Percentiles rank a stretch among this genome's conserved stretches.
Evolutionary conservation across 2,888 invertebrate genomes (phyloP).

Genomic region (Serrognathus titanus): DNA sequence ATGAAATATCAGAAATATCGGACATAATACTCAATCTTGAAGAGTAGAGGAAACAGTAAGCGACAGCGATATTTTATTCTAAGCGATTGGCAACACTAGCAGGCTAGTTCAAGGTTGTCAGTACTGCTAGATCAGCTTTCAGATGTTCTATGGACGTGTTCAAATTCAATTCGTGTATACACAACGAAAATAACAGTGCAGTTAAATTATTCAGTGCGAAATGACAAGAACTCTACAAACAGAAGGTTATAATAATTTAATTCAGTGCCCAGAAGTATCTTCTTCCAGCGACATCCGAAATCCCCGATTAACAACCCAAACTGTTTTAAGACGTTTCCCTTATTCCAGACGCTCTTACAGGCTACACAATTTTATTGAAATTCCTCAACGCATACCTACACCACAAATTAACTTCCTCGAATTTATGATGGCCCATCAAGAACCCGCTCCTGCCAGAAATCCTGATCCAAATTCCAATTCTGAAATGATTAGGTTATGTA

Average conservation of each 20-base stretch:
- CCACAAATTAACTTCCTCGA: background rate
- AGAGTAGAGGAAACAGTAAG: too few relatives aligned
- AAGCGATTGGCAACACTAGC: too few relatives aligned
- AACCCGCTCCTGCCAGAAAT: slow-evolving; percentile 5
- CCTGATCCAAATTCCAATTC: background rate
- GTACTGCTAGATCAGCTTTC: too few relatives aligned
- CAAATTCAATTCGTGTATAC: too few relatives aligned
- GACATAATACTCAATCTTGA: too few relatives aligned
- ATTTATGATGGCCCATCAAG: slow-evolving; percentile 4
- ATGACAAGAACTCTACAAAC: slow-evolving; percentile 24
- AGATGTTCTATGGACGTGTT: too few relatives aligned
- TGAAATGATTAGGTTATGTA: slow-evolving; percentile 5
- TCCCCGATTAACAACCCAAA: slow-evolving; percentile 4
- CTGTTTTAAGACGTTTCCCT: background rate
- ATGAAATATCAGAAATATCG: too few relatives aligned
- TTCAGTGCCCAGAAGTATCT: slow-evolving; percentile 42
- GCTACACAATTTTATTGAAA: background rate
- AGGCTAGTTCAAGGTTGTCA: too few relatives aligned
- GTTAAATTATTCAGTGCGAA: background rate
- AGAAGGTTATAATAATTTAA: slow-evolving; percentile 33
- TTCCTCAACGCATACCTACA: background rate
- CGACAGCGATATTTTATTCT: too few relatives aligned
- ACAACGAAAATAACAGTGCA: too few relatives aligned
- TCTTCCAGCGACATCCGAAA: slow-evolving; percentile 37
- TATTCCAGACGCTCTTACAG: slow-evolving; percentile 11